Evolutionary conservation across 1,140 invertebrate species (phyloP), one percentile per base, ranked within the genome.

Genomic region (Zaprionus capensis): DNA sequence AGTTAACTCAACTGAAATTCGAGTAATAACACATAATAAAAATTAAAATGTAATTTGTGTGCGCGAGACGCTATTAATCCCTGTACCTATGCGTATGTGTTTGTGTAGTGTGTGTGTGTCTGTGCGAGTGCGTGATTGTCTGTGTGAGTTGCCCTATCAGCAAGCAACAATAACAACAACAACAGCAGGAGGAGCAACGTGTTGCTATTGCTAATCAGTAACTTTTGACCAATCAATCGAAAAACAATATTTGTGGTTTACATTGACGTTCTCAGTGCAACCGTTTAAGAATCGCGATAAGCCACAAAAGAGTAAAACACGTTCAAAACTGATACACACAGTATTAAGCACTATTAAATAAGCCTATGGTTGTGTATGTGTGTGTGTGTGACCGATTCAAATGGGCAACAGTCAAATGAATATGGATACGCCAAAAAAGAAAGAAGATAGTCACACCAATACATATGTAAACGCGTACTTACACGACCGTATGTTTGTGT

Each of bases 191-290:
- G 17, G 9, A 51, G 17, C 31, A 28, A 22, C 38, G 14, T 22
- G 53, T 51, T 63, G 31, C 62, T 11, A 12, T 26, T 26, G 67
- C 46, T 85, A 81, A 85, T 85, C 82, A 78, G 67, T 64, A 69
- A 71, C 77, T 68, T 74, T 84, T 81, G 74, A 71, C 63, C 78
- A 74, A 70, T 86, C 64, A 73, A 67, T 73, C 56, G 74, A 67
- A 59, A 63, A 64, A 59, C 58, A 67, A 58, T 64, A 72, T 76
- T 68, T 77, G 63, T 53, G 75, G 57, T 58, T 77, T 77, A 68
- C 70, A 72, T 73, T 68, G 36, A 59, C 34, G 58, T 63, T 64
- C 38, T 64, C 38, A 14, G 15, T 71, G 69, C 68, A 57, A 51
- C 46, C 14, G 44, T 58, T 71, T 20, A 49, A 67, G n/a, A 57